phyloP scores from a whole-genome alignment of 2,888 invertebrate genomes.

The Rhingia campestris region DNA sequence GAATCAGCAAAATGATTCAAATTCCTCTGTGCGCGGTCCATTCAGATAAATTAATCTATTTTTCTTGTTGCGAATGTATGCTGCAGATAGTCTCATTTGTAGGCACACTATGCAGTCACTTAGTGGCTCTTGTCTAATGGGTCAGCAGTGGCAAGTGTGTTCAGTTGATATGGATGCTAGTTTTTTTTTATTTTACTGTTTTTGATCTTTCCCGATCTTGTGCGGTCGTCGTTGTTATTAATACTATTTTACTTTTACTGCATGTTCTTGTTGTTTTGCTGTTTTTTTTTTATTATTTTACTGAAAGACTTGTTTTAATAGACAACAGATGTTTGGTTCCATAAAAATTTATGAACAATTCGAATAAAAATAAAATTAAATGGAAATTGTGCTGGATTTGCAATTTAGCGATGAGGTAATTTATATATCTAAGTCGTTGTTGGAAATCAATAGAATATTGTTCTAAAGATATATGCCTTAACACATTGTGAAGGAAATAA shows the following conservation, averaged over 20 bases:
- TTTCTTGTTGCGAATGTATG: conserved; percentile 38
- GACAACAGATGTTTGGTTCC: conserved; percentile 44
- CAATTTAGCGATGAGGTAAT: conserved; percentile 49
- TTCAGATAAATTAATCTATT: conserved; percentile 51
- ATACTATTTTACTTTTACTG: conserved; percentile 4
- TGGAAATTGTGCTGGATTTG: conserved; percentile 23
- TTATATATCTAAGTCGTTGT: conserved; percentile 22
- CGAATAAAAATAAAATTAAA: conserved; percentile 21
- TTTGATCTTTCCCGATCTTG: conserved; percentile 48
- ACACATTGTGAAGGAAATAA: no score
- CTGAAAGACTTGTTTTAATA: conserved; percentile 40
- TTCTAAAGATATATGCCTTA: background rate
- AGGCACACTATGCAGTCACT: background rate
- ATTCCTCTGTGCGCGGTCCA: conserved; percentile 33
- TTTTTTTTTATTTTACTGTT: conserved; percentile 2
- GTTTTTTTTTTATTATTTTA: conserved; percentile 10
- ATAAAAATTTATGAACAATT: conserved; percentile 37
- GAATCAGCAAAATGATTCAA: conserved; percentile 30
- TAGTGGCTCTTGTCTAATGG: conserved; percentile 17
- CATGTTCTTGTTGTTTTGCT: background rate
- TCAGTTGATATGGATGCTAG: conserved; percentile 8
- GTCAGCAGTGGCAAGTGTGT: conserved; percentile 39
- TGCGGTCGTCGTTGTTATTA: conserved; percentile 17
- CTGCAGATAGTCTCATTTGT: background rate
- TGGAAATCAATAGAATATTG: conserved; percentile 10